Evolutionary conservation across 2,797 vertebrate genomes (phyloP).

Genomic region (Phrynocephalus forsythii): DNA sequence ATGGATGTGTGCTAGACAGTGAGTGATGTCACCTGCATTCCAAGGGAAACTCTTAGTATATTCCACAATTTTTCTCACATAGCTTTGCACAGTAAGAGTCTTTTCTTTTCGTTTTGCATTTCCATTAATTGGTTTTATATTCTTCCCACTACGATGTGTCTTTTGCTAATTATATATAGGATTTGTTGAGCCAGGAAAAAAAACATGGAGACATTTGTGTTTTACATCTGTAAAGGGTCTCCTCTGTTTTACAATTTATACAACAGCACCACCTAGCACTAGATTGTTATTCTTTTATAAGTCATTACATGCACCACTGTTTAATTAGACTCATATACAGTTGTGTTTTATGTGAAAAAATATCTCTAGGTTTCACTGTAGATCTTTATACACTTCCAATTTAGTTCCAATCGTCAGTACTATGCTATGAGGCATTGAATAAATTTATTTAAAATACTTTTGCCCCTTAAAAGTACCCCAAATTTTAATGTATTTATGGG

Average conservation of each 20-base stretch:
- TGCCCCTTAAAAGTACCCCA: too few species aligned
- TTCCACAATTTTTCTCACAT: neutral
- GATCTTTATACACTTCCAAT: neutral
- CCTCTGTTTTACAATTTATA: constrained; percentile 1
- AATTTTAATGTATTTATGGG: too few species aligned
- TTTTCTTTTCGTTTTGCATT: neutral
- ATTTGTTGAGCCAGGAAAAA: neutral
- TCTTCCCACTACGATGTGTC: neutral
- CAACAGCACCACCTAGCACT: constrained; percentile 41
- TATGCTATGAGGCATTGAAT: neutral
- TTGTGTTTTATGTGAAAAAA: too few species aligned
- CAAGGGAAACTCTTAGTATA: neutral
- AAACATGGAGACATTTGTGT: neutral
- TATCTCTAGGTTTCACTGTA: neutral
- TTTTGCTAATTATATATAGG: neutral
- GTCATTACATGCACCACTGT: neutral
- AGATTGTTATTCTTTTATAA: neutral
- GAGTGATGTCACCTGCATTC: neutral
- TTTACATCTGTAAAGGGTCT: neutral
- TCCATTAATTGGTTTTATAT: neutral
- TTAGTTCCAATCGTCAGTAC: neutral
- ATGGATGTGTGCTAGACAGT: neutral
- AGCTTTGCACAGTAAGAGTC: neutral
- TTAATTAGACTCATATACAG: neutral
- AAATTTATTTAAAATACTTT: too few species aligned